Percentiles rank a stretch among this genome's conserved stretches.
phyloP scores from a whole-genome alignment of 2,113 vertebrate genomes.

The Chrysochloris asiatica region DNA sequence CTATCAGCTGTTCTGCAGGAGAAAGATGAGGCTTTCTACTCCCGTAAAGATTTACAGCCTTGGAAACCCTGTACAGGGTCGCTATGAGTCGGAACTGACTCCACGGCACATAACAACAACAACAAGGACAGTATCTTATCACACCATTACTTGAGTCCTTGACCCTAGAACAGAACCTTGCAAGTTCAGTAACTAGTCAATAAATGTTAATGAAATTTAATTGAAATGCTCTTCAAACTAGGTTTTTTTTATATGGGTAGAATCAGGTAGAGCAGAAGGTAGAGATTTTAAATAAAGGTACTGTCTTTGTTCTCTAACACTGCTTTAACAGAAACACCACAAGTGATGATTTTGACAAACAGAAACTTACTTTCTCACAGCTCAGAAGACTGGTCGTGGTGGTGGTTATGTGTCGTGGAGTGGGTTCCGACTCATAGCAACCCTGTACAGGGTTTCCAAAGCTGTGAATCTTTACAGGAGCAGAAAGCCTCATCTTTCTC shows the following conservation, averaged over 20 bases:
- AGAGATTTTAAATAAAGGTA: background rate
- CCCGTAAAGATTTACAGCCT: too few species aligned
- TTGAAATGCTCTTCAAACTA: background rate
- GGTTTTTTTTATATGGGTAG: background rate
- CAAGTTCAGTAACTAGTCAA: background rate
- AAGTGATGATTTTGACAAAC: background rate
- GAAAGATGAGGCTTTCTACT: too few species aligned
- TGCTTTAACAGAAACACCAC: background rate
- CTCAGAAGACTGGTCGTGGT: too few species aligned
- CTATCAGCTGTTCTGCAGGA: too few species aligned
- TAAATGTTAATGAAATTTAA: slow-evolving; percentile 41
- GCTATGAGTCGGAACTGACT: too few species aligned
- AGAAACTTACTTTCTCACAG: background rate
- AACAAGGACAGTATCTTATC: background rate
- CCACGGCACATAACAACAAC: too few species aligned
- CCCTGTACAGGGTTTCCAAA: too few species aligned
- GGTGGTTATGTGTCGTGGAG: too few species aligned
- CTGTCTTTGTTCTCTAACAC: background rate
- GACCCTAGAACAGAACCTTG: background rate
- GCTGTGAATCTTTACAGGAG: too few species aligned
- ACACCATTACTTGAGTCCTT: background rate
- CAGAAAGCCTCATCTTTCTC: too few species aligned
- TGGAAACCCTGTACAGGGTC: too few species aligned
- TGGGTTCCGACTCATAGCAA: too few species aligned
- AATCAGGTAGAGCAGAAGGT: background rate